A percentile compares a stretch with the other conserved stretches of the same genome.
Conservation (phyloP, 2,888 invertebrate genomes). For the Toxonevra muliebris region DNA sequence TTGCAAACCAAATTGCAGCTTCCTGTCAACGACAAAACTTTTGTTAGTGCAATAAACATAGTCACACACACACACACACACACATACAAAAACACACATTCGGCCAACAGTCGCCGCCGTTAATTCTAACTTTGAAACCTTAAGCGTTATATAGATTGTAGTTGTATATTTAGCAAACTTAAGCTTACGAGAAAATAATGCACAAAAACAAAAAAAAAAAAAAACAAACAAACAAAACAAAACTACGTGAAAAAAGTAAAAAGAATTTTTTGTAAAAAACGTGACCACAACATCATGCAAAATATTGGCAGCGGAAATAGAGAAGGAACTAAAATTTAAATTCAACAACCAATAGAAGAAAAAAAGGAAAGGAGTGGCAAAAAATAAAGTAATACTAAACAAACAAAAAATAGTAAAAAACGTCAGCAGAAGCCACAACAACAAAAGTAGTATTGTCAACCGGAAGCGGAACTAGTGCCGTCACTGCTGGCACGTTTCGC, state of each 20-base stretch:
- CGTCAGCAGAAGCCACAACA: not conserved
- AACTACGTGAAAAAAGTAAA: not conserved
- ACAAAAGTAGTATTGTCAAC: not conserved
- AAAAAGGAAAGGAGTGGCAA: not conserved
- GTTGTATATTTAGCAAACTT: constrained; percentile 3
- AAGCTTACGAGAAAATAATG: constrained; percentile 18
- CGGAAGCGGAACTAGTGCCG: constrained; percentile 22
- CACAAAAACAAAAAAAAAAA: constrained; percentile 10
- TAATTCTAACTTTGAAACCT: no score
- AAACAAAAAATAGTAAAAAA: not conserved
- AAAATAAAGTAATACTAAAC: not conserved
- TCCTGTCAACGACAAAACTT: constrained; percentile 26
- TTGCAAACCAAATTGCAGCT: constrained; percentile 31
- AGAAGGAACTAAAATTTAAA: not conserved
- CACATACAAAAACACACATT: no score
- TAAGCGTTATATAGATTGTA: not conserved
- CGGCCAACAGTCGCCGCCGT: no score
- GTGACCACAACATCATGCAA: constrained; percentile 25
- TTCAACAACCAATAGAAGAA: not conserved
- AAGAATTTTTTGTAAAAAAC: constrained; percentile 21
- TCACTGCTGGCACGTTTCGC: constrained; percentile 16
- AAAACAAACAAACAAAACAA: constrained; percentile 2
- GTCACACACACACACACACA: not conserved
- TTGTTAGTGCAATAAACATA: not conserved
- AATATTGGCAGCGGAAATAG: constrained; percentile 8